Base-by-base conservation (phyloP, 2,888 invertebrate genomes). In the Blomia tropicalis region DNA sequence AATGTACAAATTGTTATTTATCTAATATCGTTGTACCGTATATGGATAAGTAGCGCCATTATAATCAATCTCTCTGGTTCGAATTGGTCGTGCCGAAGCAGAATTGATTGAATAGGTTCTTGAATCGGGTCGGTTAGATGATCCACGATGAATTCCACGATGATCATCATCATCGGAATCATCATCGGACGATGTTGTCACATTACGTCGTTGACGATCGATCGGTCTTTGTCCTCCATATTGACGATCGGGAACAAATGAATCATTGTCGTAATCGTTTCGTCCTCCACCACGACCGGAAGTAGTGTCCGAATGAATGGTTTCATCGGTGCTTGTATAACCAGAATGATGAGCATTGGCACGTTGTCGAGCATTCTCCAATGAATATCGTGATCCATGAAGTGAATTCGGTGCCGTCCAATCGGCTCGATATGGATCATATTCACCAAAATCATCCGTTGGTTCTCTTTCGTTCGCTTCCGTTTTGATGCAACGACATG, bases 401-500 rank as follows among this genome's bases (percentile, higher is more conserved):
- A 29, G 23, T 14, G 62, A 58, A n/a, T 29, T 58, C 1, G 62
- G 62, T n/a, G 62, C 44, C 11, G 58, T 62, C 62, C 62, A 62
- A 14, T 62, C 43, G 19, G 58, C 58, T n/a, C 58, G 43, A 29
- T 62, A 62, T 23, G 62, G 62, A 41, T 62, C 62, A 25, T 62
- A 62, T 25, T 61, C 61, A 27, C 58, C 62, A 30, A 54, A 19
- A 17, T 54, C 43, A 31, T 58, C 58, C 4, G 43, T 31, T 2
- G 58, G 30, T 14, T 62, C 62, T 30, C 30, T 62, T 25, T 62
- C 62, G 31, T 58, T 29, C 11, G 43, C 62, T 32, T 62, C 62
- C 7, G 62, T 62, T 47, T 62, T 62, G 19, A 62, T 30, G 27
- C 62, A 62, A 22, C 62, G 62, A 76, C 90, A 91, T 59, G 89